Percentiles rank a stretch among this genome's conserved stretches.
phyloP scores from a whole-genome alignment of 2,113 vertebrate species.

The Mellivora capensis region DNA sequence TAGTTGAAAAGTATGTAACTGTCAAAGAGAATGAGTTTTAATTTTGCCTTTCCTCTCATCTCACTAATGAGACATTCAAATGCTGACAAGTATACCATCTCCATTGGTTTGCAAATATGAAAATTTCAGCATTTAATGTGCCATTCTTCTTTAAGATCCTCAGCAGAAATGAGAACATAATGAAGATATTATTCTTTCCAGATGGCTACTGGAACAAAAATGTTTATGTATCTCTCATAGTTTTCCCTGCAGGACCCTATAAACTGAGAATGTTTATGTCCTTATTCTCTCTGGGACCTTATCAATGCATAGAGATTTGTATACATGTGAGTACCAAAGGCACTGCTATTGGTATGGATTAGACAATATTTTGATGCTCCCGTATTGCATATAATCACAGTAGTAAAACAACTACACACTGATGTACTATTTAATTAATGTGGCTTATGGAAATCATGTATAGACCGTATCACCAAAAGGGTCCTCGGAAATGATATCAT shows the following conservation, averaged over 20 bases:
- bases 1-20: background rate
- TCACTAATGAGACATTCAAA: background rate
- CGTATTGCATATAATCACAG: background rate
- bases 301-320: background rate
- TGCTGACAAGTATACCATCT: background rate
- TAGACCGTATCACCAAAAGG: background rate
- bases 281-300: background rate
- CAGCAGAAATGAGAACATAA: background rate
- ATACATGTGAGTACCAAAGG: background rate
- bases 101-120: background rate
- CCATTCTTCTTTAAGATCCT: background rate
- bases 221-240: background rate
- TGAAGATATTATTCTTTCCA: background rate
- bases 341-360: fast-evolving
- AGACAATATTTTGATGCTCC: background rate
- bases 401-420: background rate
- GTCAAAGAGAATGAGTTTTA: background rate
- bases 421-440: background rate
- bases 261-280: background rate
- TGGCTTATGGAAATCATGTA: background rate
- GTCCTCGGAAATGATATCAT: background rate
- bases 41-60: background rate
- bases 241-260: background rate
- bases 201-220: background rate
- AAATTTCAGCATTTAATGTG: background rate